Evolutionary conservation across 2,113 vertebrate genomes (phyloP).

Genomic region (Microtus ochrogaster): DNA sequence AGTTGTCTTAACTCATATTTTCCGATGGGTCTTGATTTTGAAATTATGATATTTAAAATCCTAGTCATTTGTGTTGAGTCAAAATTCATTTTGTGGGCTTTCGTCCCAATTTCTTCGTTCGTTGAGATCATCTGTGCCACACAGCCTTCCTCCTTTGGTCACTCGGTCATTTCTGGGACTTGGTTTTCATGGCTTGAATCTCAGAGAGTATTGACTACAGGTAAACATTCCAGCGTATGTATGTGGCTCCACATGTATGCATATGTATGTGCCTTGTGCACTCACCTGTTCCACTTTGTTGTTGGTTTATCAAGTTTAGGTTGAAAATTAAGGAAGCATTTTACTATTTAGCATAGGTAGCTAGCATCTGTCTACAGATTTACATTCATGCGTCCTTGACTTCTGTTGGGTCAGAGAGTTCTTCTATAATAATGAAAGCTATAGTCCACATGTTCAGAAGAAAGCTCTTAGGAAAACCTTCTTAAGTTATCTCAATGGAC

Average conservation of each 20-base stretch:
- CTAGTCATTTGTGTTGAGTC: constrained; percentile 42
- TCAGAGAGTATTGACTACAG: background rate
- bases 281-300: background rate
- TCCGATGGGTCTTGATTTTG: constrained; percentile 30
- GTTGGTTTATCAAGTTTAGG: background rate
- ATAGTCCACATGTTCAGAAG: background rate
- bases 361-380: background rate
- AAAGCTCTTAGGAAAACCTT: background rate
- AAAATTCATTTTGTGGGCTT: constrained; percentile 39
- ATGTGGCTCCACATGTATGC: background rate
- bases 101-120: background rate
- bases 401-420: background rate
- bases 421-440: constrained; percentile 26
- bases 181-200: background rate
- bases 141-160: background rate
- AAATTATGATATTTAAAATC: background rate
- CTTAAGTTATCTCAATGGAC: background rate
- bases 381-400: background rate
- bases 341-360: background rate
- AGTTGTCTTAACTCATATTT: constrained; percentile 49
- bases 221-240: background rate
- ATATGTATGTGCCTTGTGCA: background rate
- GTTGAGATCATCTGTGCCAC: background rate
- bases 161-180: background rate
- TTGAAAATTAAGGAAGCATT: background rate